A percentile compares a stretch with the other conserved stretches of the same genome.
Evolutionary conservation across 2,888 invertebrate genomes (phyloP).

Genomic region (Autographa gamma): DNA sequence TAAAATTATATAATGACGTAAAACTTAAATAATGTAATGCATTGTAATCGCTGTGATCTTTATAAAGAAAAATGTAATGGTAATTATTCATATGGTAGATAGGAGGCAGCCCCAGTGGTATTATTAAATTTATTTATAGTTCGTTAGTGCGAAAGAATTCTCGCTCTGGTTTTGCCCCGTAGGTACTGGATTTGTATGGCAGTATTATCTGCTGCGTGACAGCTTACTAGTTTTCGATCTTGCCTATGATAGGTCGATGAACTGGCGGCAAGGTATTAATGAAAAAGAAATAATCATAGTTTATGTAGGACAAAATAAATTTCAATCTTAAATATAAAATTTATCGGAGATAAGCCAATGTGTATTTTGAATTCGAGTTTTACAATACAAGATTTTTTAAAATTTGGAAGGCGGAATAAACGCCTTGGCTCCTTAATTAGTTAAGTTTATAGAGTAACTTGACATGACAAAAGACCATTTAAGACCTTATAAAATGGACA

Average conservation of each 20-base stretch:
- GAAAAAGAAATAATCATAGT: slow-evolving; percentile 11
- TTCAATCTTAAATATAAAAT: background rate
- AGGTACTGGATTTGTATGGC: slow-evolving; percentile 26
- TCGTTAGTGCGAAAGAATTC: slow-evolving; percentile 29
- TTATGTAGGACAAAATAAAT: background rate
- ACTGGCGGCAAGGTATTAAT: slow-evolving; percentile 20
- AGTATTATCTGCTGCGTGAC: slow-evolving; percentile 26
- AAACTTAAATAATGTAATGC: slow-evolving; percentile 34
- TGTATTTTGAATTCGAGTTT: background rate
- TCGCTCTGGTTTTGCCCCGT: slow-evolving; percentile 33
- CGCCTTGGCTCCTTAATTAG: background rate
- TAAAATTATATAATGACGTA: slow-evolving; percentile 31
- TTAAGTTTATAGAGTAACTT: slow-evolving; percentile 32
- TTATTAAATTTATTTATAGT: slow-evolving; percentile 46
- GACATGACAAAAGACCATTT: slow-evolving; percentile 41
- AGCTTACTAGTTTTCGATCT: slow-evolving; percentile 38
- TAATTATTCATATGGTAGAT: slow-evolving; percentile 25
- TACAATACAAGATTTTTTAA: background rate
- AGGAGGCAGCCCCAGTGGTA: slow-evolving; percentile 43
- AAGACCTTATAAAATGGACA: slow-evolving; percentile 7
- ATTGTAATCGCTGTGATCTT: slow-evolving; percentile 55
- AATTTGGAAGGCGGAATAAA: background rate
- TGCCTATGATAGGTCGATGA: slow-evolving; percentile 38
- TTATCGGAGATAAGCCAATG: background rate
- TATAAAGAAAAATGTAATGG: slow-evolving; percentile 40